These are phyloP conservation scores for Scrobipalpa atriplicella DNA, from an alignment of 2,888 invertebrate genomes.

Conservation along the genomic window DNA sequence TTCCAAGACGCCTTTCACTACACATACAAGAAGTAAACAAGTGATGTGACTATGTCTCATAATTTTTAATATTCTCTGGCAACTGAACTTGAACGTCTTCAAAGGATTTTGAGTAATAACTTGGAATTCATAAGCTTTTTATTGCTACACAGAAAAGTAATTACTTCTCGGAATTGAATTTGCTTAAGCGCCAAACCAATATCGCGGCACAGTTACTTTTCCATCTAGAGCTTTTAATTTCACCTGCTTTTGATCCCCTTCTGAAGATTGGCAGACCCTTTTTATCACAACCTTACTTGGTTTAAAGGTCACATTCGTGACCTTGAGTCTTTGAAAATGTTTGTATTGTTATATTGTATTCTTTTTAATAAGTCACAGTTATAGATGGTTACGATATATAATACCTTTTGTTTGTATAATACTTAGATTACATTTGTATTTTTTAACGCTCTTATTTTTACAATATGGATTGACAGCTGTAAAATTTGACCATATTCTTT, in stretches of 20 bases:
- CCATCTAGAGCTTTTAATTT: constrained; percentile 7
- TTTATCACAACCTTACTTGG: background rate
- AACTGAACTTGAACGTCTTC: background rate
- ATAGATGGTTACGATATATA: no score
- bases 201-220: constrained; percentile 17
- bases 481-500: no score
- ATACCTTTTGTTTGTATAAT: no score
- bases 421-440: no score
- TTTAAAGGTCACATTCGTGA: background rate
- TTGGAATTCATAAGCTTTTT: constrained; percentile 8
- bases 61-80: background rate
- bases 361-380: no score
- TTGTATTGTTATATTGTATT: no score
- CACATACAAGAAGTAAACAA: no score
- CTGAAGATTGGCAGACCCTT: background rate
- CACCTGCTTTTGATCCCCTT: background rate
- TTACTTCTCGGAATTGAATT: constrained; percentile 31
- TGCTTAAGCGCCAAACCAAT: constrained; percentile 22
- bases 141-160: constrained; percentile 20
- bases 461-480: no score
- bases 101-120: background rate
- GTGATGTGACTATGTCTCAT: no score
- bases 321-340: no score
- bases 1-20: no score
- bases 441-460: no score